Base-by-base conservation (phyloP, 2,113 vertebrate genomes). In the Scytalopus superciliaris region DNA sequence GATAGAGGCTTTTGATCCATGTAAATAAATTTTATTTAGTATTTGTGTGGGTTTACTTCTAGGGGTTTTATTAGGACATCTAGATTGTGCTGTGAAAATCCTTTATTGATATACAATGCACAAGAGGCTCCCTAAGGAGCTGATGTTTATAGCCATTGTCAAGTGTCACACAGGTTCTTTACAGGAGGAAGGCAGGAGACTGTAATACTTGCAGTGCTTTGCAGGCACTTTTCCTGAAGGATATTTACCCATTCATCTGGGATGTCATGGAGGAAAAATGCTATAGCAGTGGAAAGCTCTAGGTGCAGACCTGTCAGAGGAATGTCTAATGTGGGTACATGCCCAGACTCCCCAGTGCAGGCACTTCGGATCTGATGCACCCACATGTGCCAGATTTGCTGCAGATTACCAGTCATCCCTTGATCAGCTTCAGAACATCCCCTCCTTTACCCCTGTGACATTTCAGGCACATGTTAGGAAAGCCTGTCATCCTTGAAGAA, bases 231-330 rank as follows among this genome's bases (percentile, higher is more conserved):
- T 56, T 53, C 30, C 28, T 39, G 9, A 50, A 52, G 24, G 7
- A 39, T 55, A 49, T 42, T 11, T 69, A 8, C 17, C 16, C 3
- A 3, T 35, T 50, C 30, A 1, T 1, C 0, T 10, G 10, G 23
- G 5, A 5, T 66, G 9, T 53, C 12, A 17, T 2, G 33, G 42
- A 13, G 7, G 5, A 60, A 59, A 84, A 17, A 3, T 0, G 1
- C 12, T 9, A 15, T 5, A 15, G 19, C 16, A 53, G 14, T 42
- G 45, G 18, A 19, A 30, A 28, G 5, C 14, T 47, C 35, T 40
- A 15, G 56, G 35, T 49, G 73, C 56, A 59, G 59, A 44, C 7
- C 31, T 37, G 6, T 33, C 55, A 49, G 64, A 28, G 28, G 7
- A 3, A 17, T 25, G 14, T 40, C 12, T 8, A 1, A 30, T 17